Evolutionary conservation across 2,113 vertebrate species (phyloP).

Genomic region (Ramphastos sulfuratus): DNA sequence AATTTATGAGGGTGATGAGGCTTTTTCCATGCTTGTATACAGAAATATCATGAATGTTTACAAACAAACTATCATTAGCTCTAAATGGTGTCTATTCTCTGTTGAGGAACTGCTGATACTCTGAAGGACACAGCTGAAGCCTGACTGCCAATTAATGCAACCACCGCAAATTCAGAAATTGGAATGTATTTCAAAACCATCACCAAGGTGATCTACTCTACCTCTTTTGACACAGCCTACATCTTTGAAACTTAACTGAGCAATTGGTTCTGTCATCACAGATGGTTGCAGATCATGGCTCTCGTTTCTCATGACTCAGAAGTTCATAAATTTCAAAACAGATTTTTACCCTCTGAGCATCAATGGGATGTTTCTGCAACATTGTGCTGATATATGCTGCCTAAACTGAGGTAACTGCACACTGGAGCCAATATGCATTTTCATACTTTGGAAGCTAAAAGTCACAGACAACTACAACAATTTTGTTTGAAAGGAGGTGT

Average conservation of each 20-base stretch:
- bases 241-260: constrained; percentile 46
- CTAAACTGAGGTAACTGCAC: neutral
- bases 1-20: neutral
- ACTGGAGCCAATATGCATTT: neutral
- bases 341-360: neutral
- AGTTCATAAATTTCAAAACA: neutral
- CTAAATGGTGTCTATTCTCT: neutral
- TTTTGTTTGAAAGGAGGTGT: neutral
- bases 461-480: neutral
- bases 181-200: constrained; percentile 9
- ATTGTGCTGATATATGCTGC: neutral
- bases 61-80: neutral
- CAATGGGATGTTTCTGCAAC: neutral
- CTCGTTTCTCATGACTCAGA: constrained; percentile 10
- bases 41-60: constrained; percentile 11
- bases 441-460: neutral
- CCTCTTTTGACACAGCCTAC: constrained; percentile 26
- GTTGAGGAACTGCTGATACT: neutral
- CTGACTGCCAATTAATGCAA: constrained; percentile 6
- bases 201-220: constrained; percentile 24
- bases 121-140: neutral
- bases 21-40: neutral
- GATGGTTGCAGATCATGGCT: neutral
- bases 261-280: constrained; percentile 44
- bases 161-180: constrained; percentile 9